Evolutionary conservation across 2,888 invertebrate genomes (phyloP), one percentile per base, ranked within the genome.

Genomic region (Spilarctia lutea): DNA sequence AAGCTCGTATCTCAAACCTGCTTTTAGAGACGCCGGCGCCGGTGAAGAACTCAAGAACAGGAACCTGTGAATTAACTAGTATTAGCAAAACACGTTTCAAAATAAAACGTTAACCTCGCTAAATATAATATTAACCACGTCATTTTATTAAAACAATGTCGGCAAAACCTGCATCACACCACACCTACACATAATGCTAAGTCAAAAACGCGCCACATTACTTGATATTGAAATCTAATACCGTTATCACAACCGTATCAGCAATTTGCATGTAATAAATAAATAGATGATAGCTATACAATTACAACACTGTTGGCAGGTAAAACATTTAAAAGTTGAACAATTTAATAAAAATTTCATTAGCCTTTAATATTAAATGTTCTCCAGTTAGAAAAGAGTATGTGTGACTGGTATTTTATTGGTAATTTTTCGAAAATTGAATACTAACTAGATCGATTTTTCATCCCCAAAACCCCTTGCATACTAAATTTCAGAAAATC

Each of bases 221-320:
- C 27, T 27, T 45, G 39, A 27, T 42, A 67, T 45, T 42, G 42
- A 39, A 42, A 42, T 27, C 39, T 27, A 42, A 67, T n/a, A 67
- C 42, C 18, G 39, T 27, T 67, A 27, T 42, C 18, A 42, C n/a
- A 16, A 67, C 42, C 67, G n/a, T 67, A 67, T 67, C 67, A 67
- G 42, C 67, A 27, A 67, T 42, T 39, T 39, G n/a, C 42, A 67
- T 27, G 13, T 45, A 45, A 67, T 42, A 63, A 8, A 63, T 63
- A 63, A n/a, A 56, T 56, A 56, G 6, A 18, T 63, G 52, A 56
- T 56, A 56, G 6, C 30, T 63, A 63, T 63, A 27, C 27, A 63
- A 63, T 63, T 30, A 63, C 30, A 63, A 30, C 63, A 63, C 27
- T 18, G 30, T 63, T 30, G 27, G 30, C 63, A 18, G 18, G 63